Conservation (phyloP, 2,113 vertebrate species). For the Pica pica region DNA sequence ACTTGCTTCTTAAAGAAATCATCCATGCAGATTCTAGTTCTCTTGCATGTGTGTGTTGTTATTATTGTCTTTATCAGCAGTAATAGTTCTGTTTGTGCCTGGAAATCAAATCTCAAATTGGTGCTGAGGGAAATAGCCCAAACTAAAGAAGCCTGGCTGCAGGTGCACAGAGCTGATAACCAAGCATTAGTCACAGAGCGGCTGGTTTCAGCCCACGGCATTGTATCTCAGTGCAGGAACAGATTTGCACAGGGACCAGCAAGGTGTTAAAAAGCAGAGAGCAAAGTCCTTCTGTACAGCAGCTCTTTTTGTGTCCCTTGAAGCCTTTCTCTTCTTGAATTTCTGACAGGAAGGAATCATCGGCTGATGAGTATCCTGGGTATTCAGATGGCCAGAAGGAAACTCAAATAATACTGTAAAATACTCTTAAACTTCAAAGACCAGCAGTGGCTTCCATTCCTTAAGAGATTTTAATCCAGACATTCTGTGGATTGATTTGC, state of each 20-base stretch:
- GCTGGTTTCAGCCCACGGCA: background rate
- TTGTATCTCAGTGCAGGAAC: background rate
- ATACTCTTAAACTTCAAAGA: background rate
- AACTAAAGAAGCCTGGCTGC: background rate
- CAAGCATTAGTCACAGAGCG: background rate
- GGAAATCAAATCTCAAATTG: background rate
- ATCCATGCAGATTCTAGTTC: background rate
- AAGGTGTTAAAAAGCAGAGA: background rate
- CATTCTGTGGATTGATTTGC: background rate
- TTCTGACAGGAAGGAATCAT: background rate
- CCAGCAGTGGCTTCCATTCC: background rate
- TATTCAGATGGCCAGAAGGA: background rate
- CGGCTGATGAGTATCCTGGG: accelerated
- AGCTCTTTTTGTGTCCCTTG: background rate
- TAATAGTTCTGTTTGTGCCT: background rate
- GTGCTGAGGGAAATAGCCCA: background rate
- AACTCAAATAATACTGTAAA: background rate
- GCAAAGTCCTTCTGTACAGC: background rate
- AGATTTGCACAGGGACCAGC: background rate
- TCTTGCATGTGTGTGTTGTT: accelerated
- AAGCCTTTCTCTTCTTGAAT: background rate
- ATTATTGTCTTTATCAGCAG: background rate
- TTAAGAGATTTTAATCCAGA: background rate
- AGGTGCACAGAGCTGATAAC: background rate
- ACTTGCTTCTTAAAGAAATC: background rate